These are phyloP conservation scores for Forficula auricularia DNA, from an alignment of 1,140 invertebrate species.

Conservation along the genomic window DNA sequence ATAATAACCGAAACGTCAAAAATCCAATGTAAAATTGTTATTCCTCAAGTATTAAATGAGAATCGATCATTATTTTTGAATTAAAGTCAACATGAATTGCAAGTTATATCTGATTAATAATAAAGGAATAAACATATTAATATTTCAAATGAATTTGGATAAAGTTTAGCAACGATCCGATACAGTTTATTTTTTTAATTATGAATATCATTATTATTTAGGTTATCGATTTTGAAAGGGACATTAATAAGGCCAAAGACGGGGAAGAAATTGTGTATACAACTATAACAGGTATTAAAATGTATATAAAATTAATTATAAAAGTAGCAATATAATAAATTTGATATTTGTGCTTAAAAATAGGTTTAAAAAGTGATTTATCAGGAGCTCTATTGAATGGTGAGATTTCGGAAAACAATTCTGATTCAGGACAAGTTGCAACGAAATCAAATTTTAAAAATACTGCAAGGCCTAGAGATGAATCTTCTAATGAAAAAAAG, in stretches of 20 bases:
- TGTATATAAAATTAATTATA: no score
- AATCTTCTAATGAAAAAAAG: slow-evolving; percentile 72
- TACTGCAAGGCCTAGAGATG: slow-evolving; percentile 57
- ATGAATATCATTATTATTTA: slow-evolving; percentile 19
- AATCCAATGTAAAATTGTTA: no score
- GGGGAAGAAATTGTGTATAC: slow-evolving; percentile 60
- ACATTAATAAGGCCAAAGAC: slow-evolving; percentile 56
- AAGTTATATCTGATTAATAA: no score
- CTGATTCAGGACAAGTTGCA: slow-evolving; percentile 19
- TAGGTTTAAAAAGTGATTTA: slow-evolving; percentile 64
- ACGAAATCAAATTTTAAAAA: slow-evolving; percentile 42
- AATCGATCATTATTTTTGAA: no score
- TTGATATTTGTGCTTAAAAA: slow-evolving; percentile 13
- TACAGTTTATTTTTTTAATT: no score
- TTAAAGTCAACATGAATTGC: no score
- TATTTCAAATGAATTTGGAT: no score
- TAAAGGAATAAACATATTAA: no score
- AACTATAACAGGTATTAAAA: slow-evolving; percentile 32
- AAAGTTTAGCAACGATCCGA: no score
- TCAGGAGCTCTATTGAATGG: slow-evolving; percentile 41
- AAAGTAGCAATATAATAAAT: no score
- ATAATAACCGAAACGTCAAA: no score
- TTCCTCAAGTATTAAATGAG: no score
- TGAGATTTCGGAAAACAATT: slow-evolving; percentile 26
- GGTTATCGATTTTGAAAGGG: slow-evolving; percentile 81